Evolutionary conservation across 37 sponge, comb jelly and placozoan genomes (phyloP), one percentile per base, ranked within the genome.

Genomic region (Dysidea cf. avara): DNA sequence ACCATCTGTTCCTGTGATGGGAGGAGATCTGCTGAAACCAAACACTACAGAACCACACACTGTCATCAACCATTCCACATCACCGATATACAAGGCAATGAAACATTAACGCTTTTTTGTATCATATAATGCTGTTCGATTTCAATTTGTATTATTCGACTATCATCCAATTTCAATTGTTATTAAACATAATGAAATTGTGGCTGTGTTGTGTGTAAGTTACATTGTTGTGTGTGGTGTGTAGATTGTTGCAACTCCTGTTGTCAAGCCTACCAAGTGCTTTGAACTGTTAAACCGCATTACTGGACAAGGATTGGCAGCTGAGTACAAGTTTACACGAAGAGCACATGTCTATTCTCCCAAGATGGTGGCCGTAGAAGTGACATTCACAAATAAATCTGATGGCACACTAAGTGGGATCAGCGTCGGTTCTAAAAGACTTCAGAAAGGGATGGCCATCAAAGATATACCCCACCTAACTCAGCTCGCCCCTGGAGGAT

Each of bases 371-470:
- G 91, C 73, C 43, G 39, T 94, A 29, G 92, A 90, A 32, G 37
- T 94, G n/a, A 78, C 65, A 14, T 86, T 86, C 62, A 76, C 82
- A 37, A 94, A 94, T 72, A 83, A 59, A 17, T 37, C 46, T 1
- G 81, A 78, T 29, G 58, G 78, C 26, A 18, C 71, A 0, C 46
- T 90, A 11, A 38, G 37, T 24, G 70, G 56, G 18, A 83, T 94
- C 37, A 58, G 61, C 39, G 69, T 90, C 22, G 81, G 81, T 4
- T 39, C 74, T 21, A 74, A 63, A 1, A 49, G 65, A n/a, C 82
- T 93, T 17, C 83, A 81, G 56, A 25, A 70, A 1, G 90, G 87
- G 14, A 93, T 93, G 94, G 64, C 39, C 28, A 81, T 93, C 70
- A 74, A 56, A 13, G 83, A 70, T 3, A 55, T 50, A 6, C 61